A percentile compares a stretch with the other conserved stretches of the same genome.
Conservation (phyloP, 2,888 invertebrate genomes). For the Eilema caniola region DNA sequence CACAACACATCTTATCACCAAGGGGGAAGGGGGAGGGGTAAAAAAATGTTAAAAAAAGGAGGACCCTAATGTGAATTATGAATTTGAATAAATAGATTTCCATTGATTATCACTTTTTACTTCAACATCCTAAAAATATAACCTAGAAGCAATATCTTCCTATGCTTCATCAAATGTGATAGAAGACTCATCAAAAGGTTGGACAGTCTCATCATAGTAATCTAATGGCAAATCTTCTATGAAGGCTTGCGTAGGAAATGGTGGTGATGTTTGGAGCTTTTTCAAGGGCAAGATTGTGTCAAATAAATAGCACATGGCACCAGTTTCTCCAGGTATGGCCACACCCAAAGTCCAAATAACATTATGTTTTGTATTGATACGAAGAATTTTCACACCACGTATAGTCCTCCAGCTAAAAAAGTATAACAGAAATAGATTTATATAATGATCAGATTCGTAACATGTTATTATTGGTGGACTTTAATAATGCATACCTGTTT, state of each 20-base stretch:
- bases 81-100: constrained; percentile 11
- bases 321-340: constrained; percentile 93
- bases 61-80: constrained; percentile 17
- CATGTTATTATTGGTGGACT: neutral
- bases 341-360: constrained; percentile 95
- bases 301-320: constrained; percentile 92
- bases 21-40: too few relatives aligned
- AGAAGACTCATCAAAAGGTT: constrained; percentile 91
- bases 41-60: too few relatives aligned
- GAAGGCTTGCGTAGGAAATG: constrained; percentile 93
- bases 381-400: constrained; percentile 92
- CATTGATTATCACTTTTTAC: constrained; percentile 4
- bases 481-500: constrained; percentile 85
- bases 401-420: constrained; percentile 85
- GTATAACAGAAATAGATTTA: neutral
- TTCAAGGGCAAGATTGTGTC: constrained; percentile 91
- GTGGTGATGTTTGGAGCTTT: constrained; percentile 87
- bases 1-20: too few relatives aligned
- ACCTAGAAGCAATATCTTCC: neutral
- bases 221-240: constrained; percentile 90
- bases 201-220: constrained; percentile 91
- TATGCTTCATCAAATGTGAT: constrained; percentile 87
- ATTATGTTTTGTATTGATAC: constrained; percentile 98
- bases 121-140: neutral
- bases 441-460: neutral